A percentile compares a stretch with the other conserved stretches of the same genome.
Evolutionary conservation across 2,113 vertebrate genomes (phyloP).

Genomic region (Fulmarus glacialis): DNA sequence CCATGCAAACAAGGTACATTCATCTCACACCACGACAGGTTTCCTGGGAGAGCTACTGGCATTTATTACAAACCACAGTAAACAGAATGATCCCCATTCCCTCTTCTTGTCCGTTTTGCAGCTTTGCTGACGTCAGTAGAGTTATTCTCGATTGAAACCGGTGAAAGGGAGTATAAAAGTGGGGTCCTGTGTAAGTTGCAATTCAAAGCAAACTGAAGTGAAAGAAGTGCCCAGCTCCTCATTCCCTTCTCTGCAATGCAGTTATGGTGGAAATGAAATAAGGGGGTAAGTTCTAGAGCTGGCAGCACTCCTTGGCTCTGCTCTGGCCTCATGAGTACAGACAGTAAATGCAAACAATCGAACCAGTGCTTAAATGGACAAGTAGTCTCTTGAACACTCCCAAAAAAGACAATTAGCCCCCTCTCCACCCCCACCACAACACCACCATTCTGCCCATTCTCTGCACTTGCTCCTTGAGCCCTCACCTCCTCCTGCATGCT

Average conservation of each 20-base stretch:
- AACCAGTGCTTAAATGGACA: background rate
- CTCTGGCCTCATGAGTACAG: background rate
- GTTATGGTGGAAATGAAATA: background rate
- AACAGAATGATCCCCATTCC: background rate
- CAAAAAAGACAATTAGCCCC: background rate
- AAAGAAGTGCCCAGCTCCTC: background rate
- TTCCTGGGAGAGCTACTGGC: background rate
- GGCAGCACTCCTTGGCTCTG: background rate
- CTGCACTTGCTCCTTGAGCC: background rate
- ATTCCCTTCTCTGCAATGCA: background rate
- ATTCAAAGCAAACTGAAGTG: background rate
- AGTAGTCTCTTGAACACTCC: background rate
- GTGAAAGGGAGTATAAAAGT: background rate
- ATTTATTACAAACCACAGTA: background rate
- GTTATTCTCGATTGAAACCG: background rate
- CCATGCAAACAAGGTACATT: constrained; percentile 8
- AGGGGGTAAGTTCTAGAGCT: background rate
- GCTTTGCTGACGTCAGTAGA: background rate
- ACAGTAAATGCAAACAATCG: background rate
- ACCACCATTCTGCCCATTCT: background rate
- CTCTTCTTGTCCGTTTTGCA: background rate
- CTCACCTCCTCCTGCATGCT: background rate
- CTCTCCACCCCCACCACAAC: background rate
- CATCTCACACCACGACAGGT: background rate
- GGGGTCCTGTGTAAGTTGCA: background rate